Evolutionary conservation across 1,140 invertebrate genomes (phyloP).

Genomic region (Cyclina sinensis): DNA sequence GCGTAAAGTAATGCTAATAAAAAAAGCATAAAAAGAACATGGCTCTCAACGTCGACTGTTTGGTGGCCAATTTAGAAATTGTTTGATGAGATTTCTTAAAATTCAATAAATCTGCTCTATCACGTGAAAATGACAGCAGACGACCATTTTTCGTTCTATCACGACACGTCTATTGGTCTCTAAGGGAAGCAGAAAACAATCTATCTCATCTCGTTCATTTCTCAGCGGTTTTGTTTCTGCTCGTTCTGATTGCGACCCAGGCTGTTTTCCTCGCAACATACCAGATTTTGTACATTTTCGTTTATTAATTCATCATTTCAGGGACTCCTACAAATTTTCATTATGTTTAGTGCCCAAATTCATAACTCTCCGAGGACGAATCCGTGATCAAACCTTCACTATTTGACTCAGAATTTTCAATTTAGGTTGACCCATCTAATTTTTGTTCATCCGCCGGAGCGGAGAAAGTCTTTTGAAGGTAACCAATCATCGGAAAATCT

Average conservation of each 20-base stretch:
- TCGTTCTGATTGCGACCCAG: background rate
- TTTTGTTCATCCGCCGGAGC: slow-evolving; percentile 39
- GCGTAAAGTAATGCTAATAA: no score
- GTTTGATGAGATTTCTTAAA: slow-evolving; percentile 23
- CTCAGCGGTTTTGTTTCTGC: slow-evolving; percentile 56
- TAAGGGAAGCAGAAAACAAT: slow-evolving; percentile 22
- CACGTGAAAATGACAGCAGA: background rate
- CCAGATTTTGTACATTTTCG: slow-evolving; percentile 58
- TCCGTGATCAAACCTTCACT: background rate
- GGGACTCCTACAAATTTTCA: slow-evolving; percentile 54
- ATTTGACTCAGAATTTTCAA: slow-evolving; percentile 58
- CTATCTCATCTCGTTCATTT: slow-evolving; percentile 17
- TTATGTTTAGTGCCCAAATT: slow-evolving; percentile 52
- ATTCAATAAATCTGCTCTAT: slow-evolving; percentile 43
- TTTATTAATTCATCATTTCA: slow-evolving; percentile 58
- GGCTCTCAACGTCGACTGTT: no score
- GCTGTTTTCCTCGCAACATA: background rate
- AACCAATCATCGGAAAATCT: slow-evolving; percentile 56
- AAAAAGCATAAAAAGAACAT: no score
- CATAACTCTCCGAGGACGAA: slow-evolving; percentile 33
- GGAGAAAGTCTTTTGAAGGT: slow-evolving; percentile 45
- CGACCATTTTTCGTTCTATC: slow-evolving; percentile 48
- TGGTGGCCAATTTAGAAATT: slow-evolving; percentile 1
- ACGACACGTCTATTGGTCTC: background rate
- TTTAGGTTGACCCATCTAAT: slow-evolving; percentile 54